Evolutionary conservation across 2,113 vertebrate genomes (phyloP), one percentile per base, ranked within the genome.

Genomic region (Phalacrocorax aristotelis): DNA sequence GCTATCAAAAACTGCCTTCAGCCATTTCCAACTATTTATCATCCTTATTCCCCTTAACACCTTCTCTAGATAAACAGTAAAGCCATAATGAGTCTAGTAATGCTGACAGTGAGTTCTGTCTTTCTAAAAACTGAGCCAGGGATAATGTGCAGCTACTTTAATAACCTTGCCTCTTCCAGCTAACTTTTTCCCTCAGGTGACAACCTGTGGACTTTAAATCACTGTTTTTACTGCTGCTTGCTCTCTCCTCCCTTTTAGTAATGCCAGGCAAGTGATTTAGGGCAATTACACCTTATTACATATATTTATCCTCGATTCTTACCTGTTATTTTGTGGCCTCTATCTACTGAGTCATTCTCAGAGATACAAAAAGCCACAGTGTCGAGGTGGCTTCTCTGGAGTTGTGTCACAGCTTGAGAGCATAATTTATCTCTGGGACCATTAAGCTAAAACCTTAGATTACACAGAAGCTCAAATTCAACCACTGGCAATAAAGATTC

Each of bases 181-280:
- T 84, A 66, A 38, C 21, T 60, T 68, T 38, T 49, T 42, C 81
- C 62, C 46, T 80, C 57, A 40, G 78, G 57, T 96, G 81, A 64
- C 46, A 85, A 92, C 57, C 40, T 29, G 19, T 52, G 65, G 27
- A 54, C 54, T 83, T 84, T 86, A 79, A 93, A 90, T 90, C 57
- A 57, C 77, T 61, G 61, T 2, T 44, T 76, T 76, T 72, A 49
- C 36, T 79, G 83, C 58, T 87, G 26, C 85, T 89, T 94, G 54
- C 57, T 85, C 84, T 62, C 30, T 83, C 34, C 23, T 82, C 27
- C 44, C 40, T 89, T 85, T 83, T 69, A 87, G 61, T 40, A 81
- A 79, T 70, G 76, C 49, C 49, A 93, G 92, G 82, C 66, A 76
- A 92, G 88, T 90, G 81, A 88, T 91, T 94, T 80, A 83, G 49